Base-by-base conservation (phyloP, 2,797 vertebrate species). In the Thaleichthys pacificus region DNA sequence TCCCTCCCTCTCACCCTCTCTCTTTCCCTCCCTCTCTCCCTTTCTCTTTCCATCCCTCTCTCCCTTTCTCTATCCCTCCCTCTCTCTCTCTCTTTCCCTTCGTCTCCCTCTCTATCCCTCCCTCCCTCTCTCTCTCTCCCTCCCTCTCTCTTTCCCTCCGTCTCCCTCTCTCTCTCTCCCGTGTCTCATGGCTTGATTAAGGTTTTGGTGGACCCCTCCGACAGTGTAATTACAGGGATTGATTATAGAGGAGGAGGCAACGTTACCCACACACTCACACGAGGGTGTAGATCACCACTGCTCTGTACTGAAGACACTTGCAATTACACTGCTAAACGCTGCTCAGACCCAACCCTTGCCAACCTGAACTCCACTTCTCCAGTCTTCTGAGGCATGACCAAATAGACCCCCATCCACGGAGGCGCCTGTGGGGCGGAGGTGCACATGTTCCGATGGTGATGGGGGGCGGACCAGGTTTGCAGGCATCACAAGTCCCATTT, bases 151-250 rank as follows among this genome's bases (percentile, higher is more conserved):
- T 28, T 7, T 60, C 17, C 21, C 69, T 62, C 38, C 24, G 17
- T 28, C 42, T 57, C 51, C 15, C 56, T 35, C 22, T 68, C 51
- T 17, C n/a, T 58, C 21, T 61, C 8, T 22, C 22, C 19, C 21
- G 8, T 14, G 21, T 61, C 21, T 61, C 22, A 3, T 17, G 12
- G 21, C 28, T 32, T 32, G 61, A 62, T 32, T 30, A 62, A 62
- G 61, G 61, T 26, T 62, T 62, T 15, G 22, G 61, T 30, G 12
- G 61, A 14, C 21, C 12, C 11, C 11, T 8, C 22, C 19, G 51
- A 56, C 61, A 30, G 14, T 62, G 61, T 62, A 62, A 62, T 62
- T 62, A 62, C 24, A 62, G 24, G 26, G 28, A 62, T 62, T 62
- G 61, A 62, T 62, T 62, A 62, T 32, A 62, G 61, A 62, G 24